Conservation (phyloP, 53 echinoderm and acorn worm species). For the Mesocentrotus franciscanus region DNA sequence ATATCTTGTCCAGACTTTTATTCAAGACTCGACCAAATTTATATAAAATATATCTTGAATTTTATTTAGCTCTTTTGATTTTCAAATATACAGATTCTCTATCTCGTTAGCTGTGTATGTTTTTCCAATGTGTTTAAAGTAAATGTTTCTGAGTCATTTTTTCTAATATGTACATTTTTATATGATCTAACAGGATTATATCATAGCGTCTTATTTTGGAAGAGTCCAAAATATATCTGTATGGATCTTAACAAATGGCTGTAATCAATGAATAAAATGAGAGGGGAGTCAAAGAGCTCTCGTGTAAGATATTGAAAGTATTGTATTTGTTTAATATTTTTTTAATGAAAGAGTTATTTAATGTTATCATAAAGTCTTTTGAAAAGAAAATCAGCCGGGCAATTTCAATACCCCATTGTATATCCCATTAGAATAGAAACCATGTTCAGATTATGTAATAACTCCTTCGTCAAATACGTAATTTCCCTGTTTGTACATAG, state of each 20-base stretch:
- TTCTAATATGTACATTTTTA: background rate
- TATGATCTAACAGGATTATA: constrained; percentile 24
- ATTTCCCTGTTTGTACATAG: too few species aligned
- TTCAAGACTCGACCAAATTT: background rate
- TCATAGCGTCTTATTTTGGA: background rate
- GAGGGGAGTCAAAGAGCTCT: background rate
- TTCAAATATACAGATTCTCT: background rate
- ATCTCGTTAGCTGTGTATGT: constrained; percentile 6
- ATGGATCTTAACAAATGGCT: background rate
- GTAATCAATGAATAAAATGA: background rate
- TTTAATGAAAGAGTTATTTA: background rate
- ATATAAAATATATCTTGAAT: background rate
- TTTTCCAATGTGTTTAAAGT: background rate
- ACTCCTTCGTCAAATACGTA: too few species aligned
- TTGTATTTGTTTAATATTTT: background rate
- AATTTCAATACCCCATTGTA: too few species aligned
- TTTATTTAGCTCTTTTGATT: background rate
- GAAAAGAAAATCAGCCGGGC: too few species aligned
- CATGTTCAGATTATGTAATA: too few species aligned
- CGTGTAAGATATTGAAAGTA: background rate
- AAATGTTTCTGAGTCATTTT: background rate
- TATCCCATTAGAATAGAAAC: too few species aligned
- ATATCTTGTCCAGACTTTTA: background rate
- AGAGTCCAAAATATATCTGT: background rate
- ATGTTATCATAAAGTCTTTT: too few species aligned